Conservation (phyloP, 2,113 vertebrate genomes). For the Ochotona curzoniae region DNA sequence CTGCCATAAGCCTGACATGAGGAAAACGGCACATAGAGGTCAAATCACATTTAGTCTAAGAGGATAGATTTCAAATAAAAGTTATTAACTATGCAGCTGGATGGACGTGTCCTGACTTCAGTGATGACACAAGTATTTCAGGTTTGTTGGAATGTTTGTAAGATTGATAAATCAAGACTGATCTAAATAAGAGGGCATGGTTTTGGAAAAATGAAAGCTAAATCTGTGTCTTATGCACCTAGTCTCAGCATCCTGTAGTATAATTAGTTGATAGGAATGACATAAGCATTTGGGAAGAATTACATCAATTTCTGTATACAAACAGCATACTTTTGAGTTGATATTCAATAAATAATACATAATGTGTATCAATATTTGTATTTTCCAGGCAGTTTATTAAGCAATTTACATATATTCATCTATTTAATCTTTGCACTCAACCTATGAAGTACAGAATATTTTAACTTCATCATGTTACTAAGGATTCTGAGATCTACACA, state of each 20-base stretch:
- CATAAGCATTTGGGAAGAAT: not conserved
- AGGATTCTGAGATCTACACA: not conserved
- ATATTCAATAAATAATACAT: not conserved
- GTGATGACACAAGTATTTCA: not conserved
- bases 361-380: not conserved
- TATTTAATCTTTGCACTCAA: not conserved
- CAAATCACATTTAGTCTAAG: not conserved
- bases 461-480: not conserved
- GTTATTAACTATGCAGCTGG: not conserved
- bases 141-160: not conserved
- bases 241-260: not conserved
- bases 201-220: not conserved
- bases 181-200: not conserved
- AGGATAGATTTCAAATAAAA: not conserved
- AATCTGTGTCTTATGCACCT: not conserved
- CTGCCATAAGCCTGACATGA: not conserved
- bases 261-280: not conserved
- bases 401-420: not conserved
- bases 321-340: not conserved
- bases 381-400: not conserved
- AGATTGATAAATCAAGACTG: not conserved
- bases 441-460: not conserved
- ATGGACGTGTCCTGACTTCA: not conserved
- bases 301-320: not conserved
- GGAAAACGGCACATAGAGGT: not conserved